Conservation (phyloP, 92 coral and sea anemone genomes). For the Parazoanthus atlanticus region DNA sequence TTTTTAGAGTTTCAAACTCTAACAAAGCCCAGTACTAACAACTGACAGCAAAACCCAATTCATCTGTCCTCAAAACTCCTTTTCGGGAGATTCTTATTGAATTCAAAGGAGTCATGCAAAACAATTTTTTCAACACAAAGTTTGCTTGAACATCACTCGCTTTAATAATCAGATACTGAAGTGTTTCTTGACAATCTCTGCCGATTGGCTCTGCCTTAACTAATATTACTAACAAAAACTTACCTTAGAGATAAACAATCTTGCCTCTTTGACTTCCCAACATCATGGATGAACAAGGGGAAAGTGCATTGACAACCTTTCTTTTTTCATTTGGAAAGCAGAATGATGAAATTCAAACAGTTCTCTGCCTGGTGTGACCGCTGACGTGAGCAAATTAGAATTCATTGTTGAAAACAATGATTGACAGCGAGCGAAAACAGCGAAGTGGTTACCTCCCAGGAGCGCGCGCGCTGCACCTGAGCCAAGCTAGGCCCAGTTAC, state of each 20-base stretch:
- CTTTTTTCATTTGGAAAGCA: neutral
- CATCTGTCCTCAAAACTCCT: neutral
- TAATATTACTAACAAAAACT: neutral
- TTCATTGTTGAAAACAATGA: conserved; percentile 31
- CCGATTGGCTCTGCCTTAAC: neutral
- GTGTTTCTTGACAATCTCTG: neutral
- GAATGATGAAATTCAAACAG: neutral
- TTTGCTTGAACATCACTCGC: neutral
- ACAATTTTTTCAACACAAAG: neutral
- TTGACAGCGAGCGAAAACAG: conserved; percentile 10
- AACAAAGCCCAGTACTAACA: neutral
- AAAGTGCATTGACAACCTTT: neutral
- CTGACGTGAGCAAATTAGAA: conserved; percentile 43
- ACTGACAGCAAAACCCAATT: neutral
- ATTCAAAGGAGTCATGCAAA: neutral
- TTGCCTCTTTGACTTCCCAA: neutral
- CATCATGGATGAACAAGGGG: neutral
- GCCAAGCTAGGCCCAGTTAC: too few relatives aligned
- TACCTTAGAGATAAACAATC: neutral
- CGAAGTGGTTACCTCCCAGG: conserved; percentile 1
- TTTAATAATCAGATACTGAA: neutral
- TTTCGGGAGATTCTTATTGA: neutral
- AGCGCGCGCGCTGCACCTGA: too few relatives aligned
- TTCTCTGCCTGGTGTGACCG: neutral
- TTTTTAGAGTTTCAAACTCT: neutral